Percentiles rank a stretch among this genome's conserved stretches.
These are phyloP conservation scores for Ormyrus rosae DNA, from an alignment of 2,888 invertebrate genomes.

Conservation along the genomic window DNA sequence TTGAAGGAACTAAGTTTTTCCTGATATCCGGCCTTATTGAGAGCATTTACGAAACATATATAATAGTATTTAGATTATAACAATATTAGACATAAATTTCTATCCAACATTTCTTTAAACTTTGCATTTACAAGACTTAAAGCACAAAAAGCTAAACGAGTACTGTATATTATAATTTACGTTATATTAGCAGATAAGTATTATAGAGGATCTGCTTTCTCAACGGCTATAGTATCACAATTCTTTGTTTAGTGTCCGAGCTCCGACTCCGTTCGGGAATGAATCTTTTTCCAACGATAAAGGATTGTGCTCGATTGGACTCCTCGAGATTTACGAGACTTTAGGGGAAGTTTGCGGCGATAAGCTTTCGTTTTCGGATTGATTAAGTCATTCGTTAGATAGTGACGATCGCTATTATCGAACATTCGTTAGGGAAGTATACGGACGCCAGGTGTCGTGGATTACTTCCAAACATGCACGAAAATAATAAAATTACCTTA, in stretches of 20 bases:
- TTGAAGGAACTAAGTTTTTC: too few relatives aligned
- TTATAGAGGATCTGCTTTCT: too few relatives aligned
- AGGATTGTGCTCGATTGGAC: slow-evolving; percentile 39
- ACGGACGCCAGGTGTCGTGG: slow-evolving; percentile 36
- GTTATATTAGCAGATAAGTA: too few relatives aligned
- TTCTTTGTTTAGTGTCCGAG: slow-evolving; percentile 35
- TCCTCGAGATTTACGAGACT: slow-evolving; percentile 48
- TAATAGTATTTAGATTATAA: too few relatives aligned
- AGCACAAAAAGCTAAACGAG: too few relatives aligned
- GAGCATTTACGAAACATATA: too few relatives aligned
- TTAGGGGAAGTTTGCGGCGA: slow-evolving; percentile 38
- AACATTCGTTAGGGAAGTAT: slow-evolving; percentile 17
- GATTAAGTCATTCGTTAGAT: slow-evolving; percentile 53
- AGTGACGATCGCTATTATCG: slow-evolving; percentile 45
- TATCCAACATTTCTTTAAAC: too few relatives aligned
- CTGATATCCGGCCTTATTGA: too few relatives aligned
- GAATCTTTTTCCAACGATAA: slow-evolving; percentile 42
- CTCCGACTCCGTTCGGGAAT: slow-evolving; percentile 16
- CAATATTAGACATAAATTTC: too few relatives aligned
- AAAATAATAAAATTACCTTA: slow-evolving; percentile 40
- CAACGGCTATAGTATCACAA: not conserved
- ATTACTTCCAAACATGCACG: slow-evolving; percentile 45
- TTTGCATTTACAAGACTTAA: too few relatives aligned
- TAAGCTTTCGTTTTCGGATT: slow-evolving; percentile 52
- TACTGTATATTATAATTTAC: too few relatives aligned